Evolutionary conservation across 2,888 invertebrate species (phyloP), one percentile per base, ranked within the genome.

Genomic region (Dasypogon diadema): DNA sequence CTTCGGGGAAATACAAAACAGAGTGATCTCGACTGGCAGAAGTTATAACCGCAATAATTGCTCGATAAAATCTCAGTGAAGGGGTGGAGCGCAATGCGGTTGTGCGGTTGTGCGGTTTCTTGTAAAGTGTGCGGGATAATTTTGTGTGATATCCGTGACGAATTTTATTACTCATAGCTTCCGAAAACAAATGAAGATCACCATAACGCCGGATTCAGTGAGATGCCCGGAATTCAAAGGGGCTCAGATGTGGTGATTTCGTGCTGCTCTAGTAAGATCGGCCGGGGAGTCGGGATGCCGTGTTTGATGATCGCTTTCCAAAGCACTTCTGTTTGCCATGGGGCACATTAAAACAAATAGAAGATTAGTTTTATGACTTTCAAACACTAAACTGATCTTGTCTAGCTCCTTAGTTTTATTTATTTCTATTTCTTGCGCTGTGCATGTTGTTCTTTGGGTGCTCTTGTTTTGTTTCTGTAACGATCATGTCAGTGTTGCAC

Each of bases 321-420:
- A 34, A 54, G 70, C 54, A 54, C 51, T 18, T 54, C 70, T 70
- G 70, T 70, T 70, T 70, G 70, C 70, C 24, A 54, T 70, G 70
- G 22, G 34, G 70, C 70, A 34, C 70, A 70, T 70, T 70, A 70
- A 70, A 70, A 70, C 70, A 70, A 70, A 70, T 70, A 70, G 70
- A 70, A 34, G 54, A 70, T 70, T 70, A 70, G 34, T 70, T 70
- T 70, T 70, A 70, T 70, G 70, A 34, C 34, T 54, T 70, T 70
- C 70, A 54, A 70, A 70, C 54, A 70, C 34, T 70, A 70, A 54
- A 70, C 54, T 30, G 51, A 70, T 70, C 54, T 54, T 54, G 70
- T 56, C 70, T 54, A 26, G 70, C 54, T 70, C 30, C 34, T 70
- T 65, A 22, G 14, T 70, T 70, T 70, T 70, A 70, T 70, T 70